These are phyloP conservation scores for Gymnodraco acuticeps DNA, from an alignment of 2,797 vertebrate genomes.

Conservation along the genomic window DNA sequence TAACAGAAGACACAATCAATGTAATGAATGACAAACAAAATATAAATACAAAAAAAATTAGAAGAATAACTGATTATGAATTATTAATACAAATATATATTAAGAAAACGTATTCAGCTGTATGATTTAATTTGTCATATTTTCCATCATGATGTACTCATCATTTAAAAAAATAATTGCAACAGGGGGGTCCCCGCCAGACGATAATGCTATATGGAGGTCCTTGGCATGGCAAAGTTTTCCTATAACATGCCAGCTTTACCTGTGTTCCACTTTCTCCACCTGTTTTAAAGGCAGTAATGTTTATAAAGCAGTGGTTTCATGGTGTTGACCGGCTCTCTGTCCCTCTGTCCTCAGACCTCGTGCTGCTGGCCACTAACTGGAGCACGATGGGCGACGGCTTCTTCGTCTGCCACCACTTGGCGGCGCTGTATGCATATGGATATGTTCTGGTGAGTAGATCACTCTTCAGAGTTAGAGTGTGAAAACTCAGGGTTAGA, in stretches of 20 bases:
- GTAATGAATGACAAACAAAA: too few relatives aligned
- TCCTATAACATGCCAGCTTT: not conserved
- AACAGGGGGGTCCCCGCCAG: too few relatives aligned
- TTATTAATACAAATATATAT: too few relatives aligned
- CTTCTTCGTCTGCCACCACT: conserved; percentile 89
- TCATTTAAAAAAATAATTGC: too few relatives aligned
- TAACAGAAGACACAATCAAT: too few relatives aligned
- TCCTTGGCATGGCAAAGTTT: too few relatives aligned
- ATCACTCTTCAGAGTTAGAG: not conserved
- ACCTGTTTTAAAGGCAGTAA: not conserved
- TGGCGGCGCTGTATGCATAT: conserved; percentile 90
- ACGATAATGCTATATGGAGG: too few relatives aligned
- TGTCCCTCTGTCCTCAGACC: conserved; percentile 72
- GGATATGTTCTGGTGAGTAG: conserved; percentile 89
- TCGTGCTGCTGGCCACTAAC: conserved; percentile 86
- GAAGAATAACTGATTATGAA: too few relatives aligned
- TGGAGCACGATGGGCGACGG: conserved; percentile 89
- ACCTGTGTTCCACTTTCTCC: not conserved
- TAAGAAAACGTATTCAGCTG: too few relatives aligned
- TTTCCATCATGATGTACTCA: too few relatives aligned
- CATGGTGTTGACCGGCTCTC: not conserved
- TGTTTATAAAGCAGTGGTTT: conserved; percentile 6
- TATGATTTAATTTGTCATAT: too few relatives aligned
- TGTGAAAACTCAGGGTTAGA: not conserved
- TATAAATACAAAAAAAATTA: too few relatives aligned